Percentiles rank a stretch among this genome's conserved stretches.
phyloP scores from a whole-genome alignment of 2,888 invertebrate genomes.

The Osedax frankpressi region DNA sequence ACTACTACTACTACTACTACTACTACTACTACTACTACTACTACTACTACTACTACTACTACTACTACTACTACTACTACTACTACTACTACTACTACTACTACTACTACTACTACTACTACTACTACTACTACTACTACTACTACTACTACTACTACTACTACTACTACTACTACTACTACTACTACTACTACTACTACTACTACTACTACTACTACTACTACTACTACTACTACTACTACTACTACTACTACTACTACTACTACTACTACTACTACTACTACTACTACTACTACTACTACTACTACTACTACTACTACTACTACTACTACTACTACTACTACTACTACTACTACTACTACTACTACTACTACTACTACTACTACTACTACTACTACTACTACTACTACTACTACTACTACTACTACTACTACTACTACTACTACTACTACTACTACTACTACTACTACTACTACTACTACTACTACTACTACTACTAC shows the following conservation, averaged over 20 bases:
- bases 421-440: constrained; percentile 23
- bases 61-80: constrained; percentile 21
- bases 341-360: constrained; percentile 19
- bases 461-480: background rate
- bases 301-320: constrained; percentile 20
- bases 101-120: constrained; percentile 13
- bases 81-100: constrained; percentile 22
- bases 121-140: background rate
- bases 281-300: constrained; percentile 13
- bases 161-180: constrained; percentile 1
- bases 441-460: constrained; percentile 22
- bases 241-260: background rate
- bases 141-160: background rate
- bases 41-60: constrained; percentile 19
- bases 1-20: constrained; percentile 18
- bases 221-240: background rate
- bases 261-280: constrained; percentile 2
- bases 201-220: constrained; percentile 2
- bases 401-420: constrained; percentile 22
- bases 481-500: constrained; percentile 7
- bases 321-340: constrained; percentile 20
- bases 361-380: constrained; percentile 23
- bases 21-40: constrained; percentile 18
- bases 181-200: constrained; percentile 1
- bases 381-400: constrained; percentile 23